Conservation (phyloP, 2,113 vertebrate genomes). For the Mus musculus region GRCm39 chr6:10286501-10287000, state of each 20-base stretch:
- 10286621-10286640: neutral
- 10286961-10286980: neutral
- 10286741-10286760: too few species aligned
- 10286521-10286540: too few species aligned
- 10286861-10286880: neutral
- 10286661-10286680: too few species aligned
- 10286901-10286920: neutral
- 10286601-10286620: neutral
- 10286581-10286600: neutral
- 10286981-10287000: neutral
- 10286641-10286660: conserved; percentile 41
- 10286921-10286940: neutral
- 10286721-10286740: too few species aligned
- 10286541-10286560: neutral
- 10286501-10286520: neutral
- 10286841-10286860: too few species aligned
- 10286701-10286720: too few species aligned
- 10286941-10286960: neutral
- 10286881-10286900: neutral
- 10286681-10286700: too few species aligned
- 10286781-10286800: too few species aligned
- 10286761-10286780: too few species aligned
- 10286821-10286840: too few species aligned
- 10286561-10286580: neutral
- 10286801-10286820: too few species aligned